Percentiles rank a stretch among this genome's conserved stretches.
These are phyloP conservation scores for Neoniphon sammara DNA, from an alignment of 2,797 vertebrate genomes.

Conservation along the genomic window DNA sequence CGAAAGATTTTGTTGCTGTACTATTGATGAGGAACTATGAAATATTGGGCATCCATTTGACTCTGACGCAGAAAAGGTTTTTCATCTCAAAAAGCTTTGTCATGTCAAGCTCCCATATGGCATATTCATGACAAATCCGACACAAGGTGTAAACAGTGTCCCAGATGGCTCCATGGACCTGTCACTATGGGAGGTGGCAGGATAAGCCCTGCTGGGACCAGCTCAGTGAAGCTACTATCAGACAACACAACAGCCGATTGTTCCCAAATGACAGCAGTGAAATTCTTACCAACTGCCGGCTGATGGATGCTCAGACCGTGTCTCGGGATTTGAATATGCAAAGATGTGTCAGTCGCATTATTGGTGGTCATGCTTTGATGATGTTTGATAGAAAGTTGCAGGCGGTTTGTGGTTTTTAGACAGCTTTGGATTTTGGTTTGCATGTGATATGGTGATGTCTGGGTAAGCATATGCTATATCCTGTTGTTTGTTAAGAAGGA, in stretches of 20 bases:
- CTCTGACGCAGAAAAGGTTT: neutral
- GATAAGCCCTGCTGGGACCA: neutral
- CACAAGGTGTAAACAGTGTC: conserved; percentile 20
- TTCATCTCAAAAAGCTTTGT: neutral
- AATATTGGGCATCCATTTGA: neutral
- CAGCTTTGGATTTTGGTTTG: no score
- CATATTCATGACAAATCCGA: conserved; percentile 4
- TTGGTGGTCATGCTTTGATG: no score
- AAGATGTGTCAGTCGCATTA: no score
- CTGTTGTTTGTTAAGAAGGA: no score
- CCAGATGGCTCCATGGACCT: conserved; percentile 43
- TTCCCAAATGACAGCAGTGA: neutral
- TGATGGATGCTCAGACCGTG: no score
- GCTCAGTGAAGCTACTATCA: neutral
- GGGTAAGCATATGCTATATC: no score
- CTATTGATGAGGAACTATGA: neutral
- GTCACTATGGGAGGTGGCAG: conserved; percentile 24
- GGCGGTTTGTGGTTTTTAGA: no score
- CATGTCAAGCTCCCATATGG: neutral
- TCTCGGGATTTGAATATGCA: no score
- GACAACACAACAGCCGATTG: neutral
- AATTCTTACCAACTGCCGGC: no score
- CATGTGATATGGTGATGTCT: no score
- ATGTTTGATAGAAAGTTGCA: no score
- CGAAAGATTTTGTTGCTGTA: neutral